A percentile compares a stretch with the other conserved stretches of the same genome.
phyloP scores from a whole-genome alignment of 1,140 invertebrate genomes.

The Rhynchophorus ferrugineus region DNA sequence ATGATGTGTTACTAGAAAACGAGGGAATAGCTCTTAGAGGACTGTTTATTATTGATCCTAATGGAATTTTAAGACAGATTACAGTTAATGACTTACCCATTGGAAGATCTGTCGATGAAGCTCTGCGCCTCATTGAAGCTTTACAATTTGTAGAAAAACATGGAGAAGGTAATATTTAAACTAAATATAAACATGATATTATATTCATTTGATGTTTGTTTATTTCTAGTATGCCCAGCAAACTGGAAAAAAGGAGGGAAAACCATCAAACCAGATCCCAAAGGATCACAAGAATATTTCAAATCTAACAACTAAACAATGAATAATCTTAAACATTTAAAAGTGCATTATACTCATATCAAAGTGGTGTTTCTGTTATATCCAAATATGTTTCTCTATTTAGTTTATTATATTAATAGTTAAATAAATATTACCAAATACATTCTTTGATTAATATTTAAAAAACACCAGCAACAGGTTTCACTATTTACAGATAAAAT shows the following conservation, averaged over 20 bases:
- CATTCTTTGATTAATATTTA: no score
- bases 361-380: no score
- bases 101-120: constrained; percentile 88
- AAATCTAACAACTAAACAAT: constrained; percentile 37
- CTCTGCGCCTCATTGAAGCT: constrained; percentile 80
- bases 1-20: constrained; percentile 80
- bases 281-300: constrained; percentile 74
- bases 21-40: constrained; percentile 82
- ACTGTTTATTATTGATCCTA: constrained; percentile 59
- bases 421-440: no score
- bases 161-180: constrained; percentile 65
- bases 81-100: constrained; percentile 87
- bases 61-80: constrained; percentile 68
- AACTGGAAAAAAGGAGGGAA: constrained; percentile 70
- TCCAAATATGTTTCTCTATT: no score
- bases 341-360: no score
- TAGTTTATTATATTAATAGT: no score
- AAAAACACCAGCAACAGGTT: no score
- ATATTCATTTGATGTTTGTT: no score
- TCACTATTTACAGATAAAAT: no score
- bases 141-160: constrained; percentile 91
- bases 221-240: constrained; percentile 72
- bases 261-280: constrained; percentile 77
- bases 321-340: background rate
- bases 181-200: no score